Evolutionary conservation across 2,888 invertebrate species (phyloP).

Genomic region (Yponomeuta sedellus): DNA sequence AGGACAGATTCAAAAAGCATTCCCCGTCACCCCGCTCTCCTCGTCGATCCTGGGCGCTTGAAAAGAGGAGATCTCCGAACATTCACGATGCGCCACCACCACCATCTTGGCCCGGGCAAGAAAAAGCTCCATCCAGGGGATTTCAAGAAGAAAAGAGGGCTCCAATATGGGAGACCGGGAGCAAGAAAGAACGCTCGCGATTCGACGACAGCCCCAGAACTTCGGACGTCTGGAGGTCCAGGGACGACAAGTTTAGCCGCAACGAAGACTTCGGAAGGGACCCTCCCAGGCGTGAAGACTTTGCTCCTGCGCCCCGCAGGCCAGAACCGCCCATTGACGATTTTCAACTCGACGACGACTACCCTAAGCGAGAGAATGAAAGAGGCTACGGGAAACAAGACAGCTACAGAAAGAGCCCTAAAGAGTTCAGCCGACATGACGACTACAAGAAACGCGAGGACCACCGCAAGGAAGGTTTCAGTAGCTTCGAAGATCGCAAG

Average conservation of each 20-base stretch:
- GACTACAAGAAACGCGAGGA: slow-evolving; percentile 27
- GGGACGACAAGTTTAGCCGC: slow-evolving; percentile 35
- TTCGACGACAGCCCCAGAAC: neutral
- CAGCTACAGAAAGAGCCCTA: slow-evolving; percentile 19
- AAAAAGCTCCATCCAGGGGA: neutral
- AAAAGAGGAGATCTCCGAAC: slow-evolving; percentile 55
- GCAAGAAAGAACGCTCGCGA: neutral
- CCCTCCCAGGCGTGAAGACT: neutral
- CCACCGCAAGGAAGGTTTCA: slow-evolving; percentile 17
- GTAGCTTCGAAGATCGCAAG: neutral
- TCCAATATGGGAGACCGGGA: neutral
- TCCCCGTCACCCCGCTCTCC: slow-evolving; percentile 58
- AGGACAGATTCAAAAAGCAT: slow-evolving; percentile 48
- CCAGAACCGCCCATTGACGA: neutral
- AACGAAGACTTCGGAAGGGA: slow-evolving; percentile 40
- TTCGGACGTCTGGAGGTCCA: slow-evolving; percentile 1
- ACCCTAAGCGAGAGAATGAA: neutral
- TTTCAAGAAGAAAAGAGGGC: neutral
- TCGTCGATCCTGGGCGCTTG: slow-evolving; percentile 62
- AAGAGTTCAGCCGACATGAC: slow-evolving; percentile 39
- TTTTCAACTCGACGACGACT: neutral
- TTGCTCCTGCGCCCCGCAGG: neutral
- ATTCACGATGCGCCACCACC: slow-evolving; percentile 28
- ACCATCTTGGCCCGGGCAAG: slow-evolving; percentile 2
- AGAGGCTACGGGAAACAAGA: neutral